Percentiles rank a stretch among this genome's conserved stretches.
Evolutionary conservation across 2,113 vertebrate genomes (phyloP).

Genomic region (Rhabdornis inornatus): DNA sequence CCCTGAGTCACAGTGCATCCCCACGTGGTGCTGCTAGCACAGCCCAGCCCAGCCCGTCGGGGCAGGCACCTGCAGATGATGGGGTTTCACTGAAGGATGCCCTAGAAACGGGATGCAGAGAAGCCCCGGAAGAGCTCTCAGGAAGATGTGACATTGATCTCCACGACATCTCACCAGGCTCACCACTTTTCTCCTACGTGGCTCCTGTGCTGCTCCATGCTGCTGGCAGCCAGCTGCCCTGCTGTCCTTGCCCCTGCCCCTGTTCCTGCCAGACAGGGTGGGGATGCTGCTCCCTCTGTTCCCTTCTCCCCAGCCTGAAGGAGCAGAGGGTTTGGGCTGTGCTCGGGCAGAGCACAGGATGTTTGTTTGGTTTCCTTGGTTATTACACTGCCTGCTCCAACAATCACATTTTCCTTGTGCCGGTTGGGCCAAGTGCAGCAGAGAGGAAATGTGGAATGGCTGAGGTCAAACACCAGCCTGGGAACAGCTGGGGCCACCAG

Average conservation of each 20-base stretch:
- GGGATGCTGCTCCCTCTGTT: background rate
- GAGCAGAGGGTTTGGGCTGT: background rate
- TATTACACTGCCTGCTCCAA: constrained; percentile 35
- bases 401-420: constrained; percentile 62
- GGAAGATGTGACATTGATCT: background rate
- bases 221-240: background rate
- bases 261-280: background rate
- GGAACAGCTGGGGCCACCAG: background rate
- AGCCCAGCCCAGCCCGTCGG: accelerated
- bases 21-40: background rate
- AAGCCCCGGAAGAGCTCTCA: background rate
- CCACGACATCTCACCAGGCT: background rate
- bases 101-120: background rate
- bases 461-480: constrained; percentile 46
- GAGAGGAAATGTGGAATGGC: background rate
- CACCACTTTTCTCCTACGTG: accelerated
- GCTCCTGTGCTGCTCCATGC: background rate
- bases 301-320: background rate
- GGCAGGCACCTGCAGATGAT: background rate
- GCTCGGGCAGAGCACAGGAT: background rate
- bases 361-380: constrained; percentile 72
- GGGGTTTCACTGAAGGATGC: background rate
- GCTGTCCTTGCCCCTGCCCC: background rate
- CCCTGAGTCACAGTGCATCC: background rate
- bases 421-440: background rate